phyloP scores from a whole-genome alignment of 2,113 vertebrate species.

The Columba livia region DNA sequence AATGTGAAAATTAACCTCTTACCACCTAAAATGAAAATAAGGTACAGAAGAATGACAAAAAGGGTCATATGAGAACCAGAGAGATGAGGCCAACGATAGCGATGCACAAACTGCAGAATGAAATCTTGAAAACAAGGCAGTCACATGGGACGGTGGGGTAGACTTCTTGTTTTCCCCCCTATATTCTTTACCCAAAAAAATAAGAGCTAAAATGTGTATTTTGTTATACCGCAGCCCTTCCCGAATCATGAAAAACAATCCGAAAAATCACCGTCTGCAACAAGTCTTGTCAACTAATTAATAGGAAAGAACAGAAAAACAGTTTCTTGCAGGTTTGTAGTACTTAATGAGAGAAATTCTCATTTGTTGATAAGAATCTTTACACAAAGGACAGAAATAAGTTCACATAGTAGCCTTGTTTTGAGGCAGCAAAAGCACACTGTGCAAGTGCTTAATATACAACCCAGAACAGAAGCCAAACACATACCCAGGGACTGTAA shows the following conservation, averaged over 20 bases:
- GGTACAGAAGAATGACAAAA: not conserved
- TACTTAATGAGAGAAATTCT: not conserved
- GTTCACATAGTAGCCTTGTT: not conserved
- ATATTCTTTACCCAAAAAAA: not conserved
- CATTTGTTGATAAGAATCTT: not conserved
- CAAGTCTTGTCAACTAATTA: not conserved
- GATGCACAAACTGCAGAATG: not conserved
- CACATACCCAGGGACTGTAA: not conserved
- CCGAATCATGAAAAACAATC: not conserved
- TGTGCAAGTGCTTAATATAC: not conserved
- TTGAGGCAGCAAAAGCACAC: not conserved
- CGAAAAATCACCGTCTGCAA: not conserved
- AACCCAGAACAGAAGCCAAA: not conserved
- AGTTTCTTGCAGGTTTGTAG: not conserved
- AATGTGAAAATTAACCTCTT: slow-evolving; percentile 30
- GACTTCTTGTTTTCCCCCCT: not conserved
- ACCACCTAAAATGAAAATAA: not conserved
- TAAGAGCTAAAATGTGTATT: not conserved
- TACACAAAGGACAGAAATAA: not conserved
- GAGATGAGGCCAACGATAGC: not conserved
- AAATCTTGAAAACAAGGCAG: not conserved
- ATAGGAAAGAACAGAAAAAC: not conserved
- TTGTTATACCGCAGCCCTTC: not conserved
- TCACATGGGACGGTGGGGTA: not conserved
- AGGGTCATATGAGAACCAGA: not conserved